Conservation (phyloP, 2,113 vertebrate genomes). For the Megaleporinus macrocephalus region DNA sequence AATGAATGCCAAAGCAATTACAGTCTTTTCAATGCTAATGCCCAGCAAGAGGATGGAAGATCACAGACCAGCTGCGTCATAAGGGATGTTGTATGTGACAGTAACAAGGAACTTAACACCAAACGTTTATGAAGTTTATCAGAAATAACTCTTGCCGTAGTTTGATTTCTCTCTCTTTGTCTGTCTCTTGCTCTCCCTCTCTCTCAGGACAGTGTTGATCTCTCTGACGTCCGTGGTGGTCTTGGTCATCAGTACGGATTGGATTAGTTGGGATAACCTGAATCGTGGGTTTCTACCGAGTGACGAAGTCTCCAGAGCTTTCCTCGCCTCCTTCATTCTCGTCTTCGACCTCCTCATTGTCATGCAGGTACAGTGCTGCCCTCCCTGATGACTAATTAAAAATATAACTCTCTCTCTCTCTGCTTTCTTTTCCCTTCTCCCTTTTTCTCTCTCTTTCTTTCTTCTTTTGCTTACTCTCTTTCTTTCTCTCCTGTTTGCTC, state of each 20-base stretch:
- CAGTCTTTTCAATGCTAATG: not conserved
- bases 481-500: not conserved
- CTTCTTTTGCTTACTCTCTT: conserved; percentile 11
- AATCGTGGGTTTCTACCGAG: conserved; percentile 97
- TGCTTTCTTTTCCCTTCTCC: not conserved
- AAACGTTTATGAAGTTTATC: not conserved
- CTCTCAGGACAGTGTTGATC: conserved; percentile 89
- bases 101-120: not conserved
- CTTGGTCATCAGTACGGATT: conserved; percentile 95
- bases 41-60: not conserved
- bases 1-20: not conserved
- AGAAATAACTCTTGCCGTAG: not conserved
- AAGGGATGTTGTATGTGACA: not conserved
- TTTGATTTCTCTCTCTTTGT: not conserved
- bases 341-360: conserved; percentile 99
- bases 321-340: conserved; percentile 97
- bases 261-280: conserved; percentile 99
- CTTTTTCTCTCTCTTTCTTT: conserved; percentile 1
- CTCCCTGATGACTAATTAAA: conserved; percentile 74
- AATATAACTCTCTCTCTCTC: conserved; percentile 14
- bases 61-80: not conserved
- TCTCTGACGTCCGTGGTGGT: conserved; percentile 94
- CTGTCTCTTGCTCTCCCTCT: not conserved
- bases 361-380: conserved; percentile 88
- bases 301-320: conserved; percentile 96